Evolutionary conservation across 2,113 vertebrate species (phyloP).

Genomic region (Colaptes auratus): DNA sequence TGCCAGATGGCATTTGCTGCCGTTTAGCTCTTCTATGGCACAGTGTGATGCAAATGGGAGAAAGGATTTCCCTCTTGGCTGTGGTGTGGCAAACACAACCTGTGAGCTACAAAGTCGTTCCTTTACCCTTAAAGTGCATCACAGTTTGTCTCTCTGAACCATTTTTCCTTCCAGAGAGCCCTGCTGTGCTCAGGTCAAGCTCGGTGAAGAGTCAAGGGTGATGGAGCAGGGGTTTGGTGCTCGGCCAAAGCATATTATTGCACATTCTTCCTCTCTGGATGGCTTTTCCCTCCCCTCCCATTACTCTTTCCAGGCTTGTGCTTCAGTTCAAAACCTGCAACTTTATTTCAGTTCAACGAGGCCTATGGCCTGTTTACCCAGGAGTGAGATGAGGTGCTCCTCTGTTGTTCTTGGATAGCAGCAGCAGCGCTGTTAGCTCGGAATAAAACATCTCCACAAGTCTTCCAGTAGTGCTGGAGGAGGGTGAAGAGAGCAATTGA

Average conservation of each 20-base stretch:
- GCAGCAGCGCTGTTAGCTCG: neutral
- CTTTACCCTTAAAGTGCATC: neutral
- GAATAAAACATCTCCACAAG: slow-evolving; percentile 20
- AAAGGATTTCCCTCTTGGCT: neutral
- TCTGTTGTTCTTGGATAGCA: slow-evolving; percentile 45
- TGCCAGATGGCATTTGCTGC: neutral
- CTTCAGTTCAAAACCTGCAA: slow-evolving; percentile 8
- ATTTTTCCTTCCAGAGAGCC: neutral
- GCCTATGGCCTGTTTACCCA: slow-evolving; percentile 22
- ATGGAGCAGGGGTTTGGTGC: neutral
- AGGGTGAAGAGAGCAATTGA: slow-evolving; percentile 1
- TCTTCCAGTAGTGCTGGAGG: neutral
- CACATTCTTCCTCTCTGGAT: neutral
- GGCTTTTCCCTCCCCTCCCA: neutral
- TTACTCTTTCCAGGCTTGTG: neutral
- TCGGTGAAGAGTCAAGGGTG: neutral
- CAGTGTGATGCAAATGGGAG: neutral
- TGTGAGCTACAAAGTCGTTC: neutral
- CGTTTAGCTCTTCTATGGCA: neutral
- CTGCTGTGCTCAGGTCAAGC: accelerated
- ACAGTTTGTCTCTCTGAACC: neutral
- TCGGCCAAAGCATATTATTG: neutral
- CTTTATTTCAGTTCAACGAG: neutral
- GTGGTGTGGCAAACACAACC: neutral
- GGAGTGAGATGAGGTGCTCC: slow-evolving; percentile 3